Percentiles rank a stretch among this genome's conserved stretches.
These are phyloP conservation scores for Trichonephila clavata DNA, from an alignment of 1,140 invertebrate species.

Conservation along the genomic window DNA sequence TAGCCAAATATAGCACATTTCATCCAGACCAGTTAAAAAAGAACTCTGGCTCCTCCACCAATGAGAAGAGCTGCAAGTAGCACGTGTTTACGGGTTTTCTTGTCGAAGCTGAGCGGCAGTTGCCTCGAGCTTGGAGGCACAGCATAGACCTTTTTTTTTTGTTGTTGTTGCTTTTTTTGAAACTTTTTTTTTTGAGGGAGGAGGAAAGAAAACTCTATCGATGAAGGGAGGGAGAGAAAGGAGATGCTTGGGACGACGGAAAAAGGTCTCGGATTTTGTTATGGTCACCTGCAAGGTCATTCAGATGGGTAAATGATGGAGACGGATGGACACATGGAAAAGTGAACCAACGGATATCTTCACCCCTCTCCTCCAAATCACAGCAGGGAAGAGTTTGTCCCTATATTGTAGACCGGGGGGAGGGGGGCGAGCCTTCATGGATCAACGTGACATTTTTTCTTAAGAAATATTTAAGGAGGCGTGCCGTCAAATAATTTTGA, in stretches of 20 bases:
- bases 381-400: too few species aligned
- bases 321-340: conserved; percentile 25
- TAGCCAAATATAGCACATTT: background rate
- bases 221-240: background rate
- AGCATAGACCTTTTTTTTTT: background rate
- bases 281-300: conserved; percentile 25
- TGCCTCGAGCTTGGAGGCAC: conserved; percentile 1
- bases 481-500: too few species aligned
- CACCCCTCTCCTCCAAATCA: background rate
- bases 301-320: background rate
- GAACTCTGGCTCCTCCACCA: conserved; percentile 23
- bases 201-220: conserved; percentile 3
- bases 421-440: too few species aligned
- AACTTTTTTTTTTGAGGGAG: background rate
- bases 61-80: background rate
- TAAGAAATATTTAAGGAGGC: too few species aligned
- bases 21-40: background rate
- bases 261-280: background rate
- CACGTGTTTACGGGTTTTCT: conserved; percentile 31
- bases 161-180: background rate
- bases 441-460: too few species aligned
- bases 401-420: too few species aligned
- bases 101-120: background rate
- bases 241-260: background rate
- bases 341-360: background rate